Conservation (phyloP, 2,113 vertebrate species). For the Phoxinus phoxinus region DNA sequence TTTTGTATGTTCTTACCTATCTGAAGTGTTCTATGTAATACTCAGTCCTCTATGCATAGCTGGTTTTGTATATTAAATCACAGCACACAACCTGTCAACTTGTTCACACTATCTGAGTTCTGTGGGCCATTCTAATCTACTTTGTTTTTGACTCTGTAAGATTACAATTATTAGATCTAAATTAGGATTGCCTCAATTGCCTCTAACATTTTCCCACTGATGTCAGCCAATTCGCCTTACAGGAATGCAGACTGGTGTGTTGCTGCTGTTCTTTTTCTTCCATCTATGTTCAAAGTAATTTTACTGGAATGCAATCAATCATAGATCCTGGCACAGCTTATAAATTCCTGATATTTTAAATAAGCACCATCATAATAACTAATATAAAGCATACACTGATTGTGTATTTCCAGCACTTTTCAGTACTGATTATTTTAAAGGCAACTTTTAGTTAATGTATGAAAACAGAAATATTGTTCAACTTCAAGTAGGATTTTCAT, state of each 20-base stretch:
- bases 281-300: conserved; percentile 25
- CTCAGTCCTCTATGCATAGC: background rate
- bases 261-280: background rate
- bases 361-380: conserved; percentile 50
- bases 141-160: conserved; percentile 11
- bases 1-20: conserved; percentile 21
- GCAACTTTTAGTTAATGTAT: background rate
- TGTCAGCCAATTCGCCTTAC: background rate
- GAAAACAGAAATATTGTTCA: background rate
- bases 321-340: conserved; percentile 40
- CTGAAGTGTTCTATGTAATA: background rate
- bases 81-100: background rate
- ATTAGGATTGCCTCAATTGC: conserved; percentile 42
- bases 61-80: conserved; percentile 21
- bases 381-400: conserved; percentile 50
- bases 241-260: background rate
- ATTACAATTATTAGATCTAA: conserved; percentile 23
- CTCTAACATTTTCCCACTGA: conserved; percentile 23
- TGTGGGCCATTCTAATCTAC: background rate
- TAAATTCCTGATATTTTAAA: conserved; percentile 56
- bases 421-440: background rate
- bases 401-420: conserved; percentile 5
- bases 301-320: conserved; percentile 49
- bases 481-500: background rate
- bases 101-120: background rate